These are phyloP conservation scores for Bubo bubo DNA, from an alignment of 2,113 vertebrate species.

Conservation along the genomic window DNA sequence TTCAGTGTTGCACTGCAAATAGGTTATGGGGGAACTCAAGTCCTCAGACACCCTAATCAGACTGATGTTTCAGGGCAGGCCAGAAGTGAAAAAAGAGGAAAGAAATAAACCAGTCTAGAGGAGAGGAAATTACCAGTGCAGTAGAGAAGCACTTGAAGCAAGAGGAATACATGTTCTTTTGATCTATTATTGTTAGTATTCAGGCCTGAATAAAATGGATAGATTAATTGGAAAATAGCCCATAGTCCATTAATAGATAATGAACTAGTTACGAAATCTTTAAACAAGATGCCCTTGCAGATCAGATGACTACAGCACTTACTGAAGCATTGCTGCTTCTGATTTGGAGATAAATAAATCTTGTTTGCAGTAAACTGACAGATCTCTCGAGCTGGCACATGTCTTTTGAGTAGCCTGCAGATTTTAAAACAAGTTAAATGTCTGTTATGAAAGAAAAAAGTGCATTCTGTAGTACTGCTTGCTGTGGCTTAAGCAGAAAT, in stretches of 20 bases:
- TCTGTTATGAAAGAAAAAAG: neutral
- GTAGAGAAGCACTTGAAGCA: neutral
- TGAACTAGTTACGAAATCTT: constrained; percentile 1
- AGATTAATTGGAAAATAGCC: constrained; percentile 34
- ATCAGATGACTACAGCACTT: neutral
- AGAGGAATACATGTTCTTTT: neutral
- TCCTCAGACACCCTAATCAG: neutral
- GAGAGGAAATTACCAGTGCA: neutral
- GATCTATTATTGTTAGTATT: constrained; percentile 8
- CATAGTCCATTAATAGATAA: neutral
- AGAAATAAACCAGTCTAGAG: neutral
- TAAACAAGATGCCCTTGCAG: neutral
- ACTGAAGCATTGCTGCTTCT: neutral
- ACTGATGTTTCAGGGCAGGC: neutral
- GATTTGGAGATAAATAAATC: constrained; percentile 3
- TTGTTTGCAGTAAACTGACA: constrained; percentile 1
- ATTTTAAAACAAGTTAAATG: constrained; percentile 31
- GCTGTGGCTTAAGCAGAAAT: constrained; percentile 33
- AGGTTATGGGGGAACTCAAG: neutral
- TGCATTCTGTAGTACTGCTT: neutral
- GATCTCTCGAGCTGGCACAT: neutral
- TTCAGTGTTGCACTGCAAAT: neutral
- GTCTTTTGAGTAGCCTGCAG: neutral
- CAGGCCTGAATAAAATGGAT: neutral
- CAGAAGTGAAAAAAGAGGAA: neutral